phyloP scores from a whole-genome alignment of 2,113 vertebrate genomes.

The Saguinus imperator region DNA sequence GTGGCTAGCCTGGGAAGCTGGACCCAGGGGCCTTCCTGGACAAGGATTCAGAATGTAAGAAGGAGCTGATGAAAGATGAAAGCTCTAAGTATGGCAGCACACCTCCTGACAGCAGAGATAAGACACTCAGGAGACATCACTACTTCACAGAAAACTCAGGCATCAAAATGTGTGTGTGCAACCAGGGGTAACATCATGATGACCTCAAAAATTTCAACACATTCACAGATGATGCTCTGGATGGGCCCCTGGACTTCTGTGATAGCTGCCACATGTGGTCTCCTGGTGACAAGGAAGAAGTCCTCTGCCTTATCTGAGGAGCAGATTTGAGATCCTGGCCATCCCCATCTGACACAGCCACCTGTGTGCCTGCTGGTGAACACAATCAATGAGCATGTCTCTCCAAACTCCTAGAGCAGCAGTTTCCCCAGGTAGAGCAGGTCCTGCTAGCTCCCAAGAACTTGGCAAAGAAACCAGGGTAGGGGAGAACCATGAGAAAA shows the following conservation, averaged over 20 bases:
- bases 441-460: constrained; percentile 48
- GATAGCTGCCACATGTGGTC: constrained; percentile 89
- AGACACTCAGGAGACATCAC: constrained; percentile 89
- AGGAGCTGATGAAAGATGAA: constrained; percentile 89
- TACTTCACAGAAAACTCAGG: constrained; percentile 97
- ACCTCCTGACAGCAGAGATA: constrained; percentile 88
- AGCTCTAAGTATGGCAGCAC: constrained; percentile 80
- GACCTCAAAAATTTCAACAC: constrained; percentile 90
- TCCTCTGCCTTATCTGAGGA: constrained; percentile 70
- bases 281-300: constrained; percentile 78
- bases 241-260: constrained; percentile 90
- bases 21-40: constrained; percentile 74
- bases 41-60: constrained; percentile 87
- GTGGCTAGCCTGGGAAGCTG: constrained; percentile 81
- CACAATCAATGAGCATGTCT: constrained; percentile 96
- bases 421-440: constrained; percentile 85
- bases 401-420: constrained; percentile 85
- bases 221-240: constrained; percentile 87
- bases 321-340: constrained; percentile 81
- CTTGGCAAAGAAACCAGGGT: constrained; percentile 8
- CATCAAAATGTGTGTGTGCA: constrained; percentile 95
- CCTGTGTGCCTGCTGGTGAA: constrained; percentile 91
- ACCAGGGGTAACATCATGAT: constrained; percentile 85
- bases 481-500: constrained; percentile 27
- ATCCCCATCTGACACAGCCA: constrained; percentile 82